Conservation (phyloP, 2,888 invertebrate species). For the Heteropelma amictum region DNA sequence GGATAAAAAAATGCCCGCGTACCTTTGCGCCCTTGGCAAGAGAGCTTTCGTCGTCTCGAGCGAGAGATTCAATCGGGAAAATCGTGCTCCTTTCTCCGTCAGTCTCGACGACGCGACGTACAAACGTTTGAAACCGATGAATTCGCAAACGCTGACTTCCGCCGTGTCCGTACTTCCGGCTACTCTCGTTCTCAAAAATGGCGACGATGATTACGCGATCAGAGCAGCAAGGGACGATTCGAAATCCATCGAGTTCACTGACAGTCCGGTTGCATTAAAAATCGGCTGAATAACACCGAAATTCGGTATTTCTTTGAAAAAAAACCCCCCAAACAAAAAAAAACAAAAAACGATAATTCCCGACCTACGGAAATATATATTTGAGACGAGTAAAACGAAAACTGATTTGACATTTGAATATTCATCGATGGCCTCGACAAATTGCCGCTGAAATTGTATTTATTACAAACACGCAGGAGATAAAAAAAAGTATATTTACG, state of each 20-base stretch:
- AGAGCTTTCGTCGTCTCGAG: slow-evolving; percentile 67
- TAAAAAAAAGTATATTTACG: neutral
- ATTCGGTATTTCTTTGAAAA: too few species aligned
- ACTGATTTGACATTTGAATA: neutral
- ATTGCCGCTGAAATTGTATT: too few species aligned
- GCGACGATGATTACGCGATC: slow-evolving; percentile 62
- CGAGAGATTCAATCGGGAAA: slow-evolving; percentile 66
- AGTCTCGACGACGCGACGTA: slow-evolving; percentile 62
- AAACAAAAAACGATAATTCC: too few species aligned
- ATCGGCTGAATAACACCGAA: too few species aligned
- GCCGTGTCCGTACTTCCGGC: slow-evolving; percentile 62
- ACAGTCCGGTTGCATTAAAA: neutral
- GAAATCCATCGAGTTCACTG: neutral
- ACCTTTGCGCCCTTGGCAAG: slow-evolving; percentile 60
- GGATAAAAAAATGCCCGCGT: slow-evolving; percentile 64
- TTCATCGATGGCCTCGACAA: neutral
- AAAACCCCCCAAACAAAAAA: too few species aligned
- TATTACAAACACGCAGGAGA: too few species aligned
- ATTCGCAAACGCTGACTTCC: slow-evolving; percentile 41
- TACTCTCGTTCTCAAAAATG: slow-evolving; percentile 63
- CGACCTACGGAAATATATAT: too few species aligned
- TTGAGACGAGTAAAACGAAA: neutral
- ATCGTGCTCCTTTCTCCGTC: slow-evolving; percentile 60
- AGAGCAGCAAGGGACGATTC: slow-evolving; percentile 27
- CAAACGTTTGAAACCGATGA: slow-evolving; percentile 42